Conservation (phyloP, 2,888 invertebrate genomes). For the Argynnis bischoffii region DNA sequence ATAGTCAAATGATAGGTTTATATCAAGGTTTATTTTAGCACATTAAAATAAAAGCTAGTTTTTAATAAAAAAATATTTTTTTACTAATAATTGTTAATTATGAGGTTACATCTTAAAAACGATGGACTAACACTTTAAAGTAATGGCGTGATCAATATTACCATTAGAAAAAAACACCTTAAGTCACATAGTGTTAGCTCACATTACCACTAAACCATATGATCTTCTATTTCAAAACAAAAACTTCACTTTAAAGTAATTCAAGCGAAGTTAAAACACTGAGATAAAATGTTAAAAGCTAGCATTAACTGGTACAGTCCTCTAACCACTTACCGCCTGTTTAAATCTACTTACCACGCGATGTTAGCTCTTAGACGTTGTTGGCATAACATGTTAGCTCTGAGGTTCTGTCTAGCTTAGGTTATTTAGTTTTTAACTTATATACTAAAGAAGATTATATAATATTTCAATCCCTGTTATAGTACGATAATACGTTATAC, state of each 20-base stretch:
- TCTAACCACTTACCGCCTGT: constrained; percentile 41
- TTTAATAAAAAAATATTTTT: too few relatives aligned
- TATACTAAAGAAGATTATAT: too few relatives aligned
- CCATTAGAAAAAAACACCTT: background rate
- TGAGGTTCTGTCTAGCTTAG: constrained; percentile 4
- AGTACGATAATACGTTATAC: too few relatives aligned
- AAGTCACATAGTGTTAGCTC: background rate
- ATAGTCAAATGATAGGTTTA: too few relatives aligned
- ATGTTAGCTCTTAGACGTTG: constrained; percentile 27
- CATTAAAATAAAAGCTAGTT: too few relatives aligned
- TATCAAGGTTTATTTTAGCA: too few relatives aligned
- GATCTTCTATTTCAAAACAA: constrained; percentile 7
- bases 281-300: constrained; percentile 33
- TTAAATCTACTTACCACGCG: constrained; percentile 42
- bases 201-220: background rate
- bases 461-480: too few relatives aligned
- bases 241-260: constrained; percentile 12
- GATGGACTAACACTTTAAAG: too few relatives aligned
- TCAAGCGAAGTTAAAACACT: constrained; percentile 19
- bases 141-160: too few relatives aligned
- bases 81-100: too few relatives aligned
- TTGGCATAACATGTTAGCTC: constrained; percentile 14
- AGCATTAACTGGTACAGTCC: constrained; percentile 28
- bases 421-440: background rate
- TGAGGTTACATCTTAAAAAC: too few relatives aligned